Conservation (phyloP, 2,888 invertebrate species). For the Strigamia transsilvanica region DNA sequence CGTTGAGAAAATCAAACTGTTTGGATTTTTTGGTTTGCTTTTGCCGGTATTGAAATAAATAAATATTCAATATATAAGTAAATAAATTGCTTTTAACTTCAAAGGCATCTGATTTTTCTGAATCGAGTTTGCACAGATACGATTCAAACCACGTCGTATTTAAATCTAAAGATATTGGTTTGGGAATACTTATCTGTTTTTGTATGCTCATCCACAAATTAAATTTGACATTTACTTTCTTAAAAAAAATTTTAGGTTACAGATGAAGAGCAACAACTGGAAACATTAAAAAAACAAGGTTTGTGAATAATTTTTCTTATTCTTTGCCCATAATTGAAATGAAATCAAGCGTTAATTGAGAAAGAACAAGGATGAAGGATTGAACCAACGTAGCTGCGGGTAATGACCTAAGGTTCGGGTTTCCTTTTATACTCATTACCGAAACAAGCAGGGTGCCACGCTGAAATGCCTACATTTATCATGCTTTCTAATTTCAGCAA, state of each 20-base stretch:
- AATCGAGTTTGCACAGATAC: too few relatives aligned
- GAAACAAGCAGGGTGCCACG: neutral
- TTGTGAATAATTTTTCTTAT: slow-evolving; percentile 24
- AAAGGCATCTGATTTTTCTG: too few relatives aligned
- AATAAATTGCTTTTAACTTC: too few relatives aligned
- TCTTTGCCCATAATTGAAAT: neutral
- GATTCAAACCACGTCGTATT: too few relatives aligned
- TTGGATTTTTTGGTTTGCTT: too few relatives aligned
- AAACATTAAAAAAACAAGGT: slow-evolving; percentile 56
- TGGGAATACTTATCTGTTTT: neutral
- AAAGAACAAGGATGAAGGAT: neutral
- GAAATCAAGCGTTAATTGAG: neutral
- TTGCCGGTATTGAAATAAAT: too few relatives aligned
- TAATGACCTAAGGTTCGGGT: neutral
- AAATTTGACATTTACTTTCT: slow-evolving; percentile 1
- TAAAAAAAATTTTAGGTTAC: slow-evolving; percentile 38
- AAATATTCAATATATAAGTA: too few relatives aligned
- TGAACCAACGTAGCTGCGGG: neutral
- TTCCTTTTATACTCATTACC: neutral
- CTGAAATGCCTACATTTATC: slow-evolving; percentile 6
- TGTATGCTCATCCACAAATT: neutral
- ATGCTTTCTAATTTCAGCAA: slow-evolving; percentile 15
- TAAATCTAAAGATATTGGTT: too few relatives aligned
- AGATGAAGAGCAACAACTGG: slow-evolving; percentile 57
- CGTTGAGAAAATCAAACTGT: too few relatives aligned